phyloP scores from a whole-genome alignment of 2,888 invertebrate species.

The Hartigia nigra region DNA sequence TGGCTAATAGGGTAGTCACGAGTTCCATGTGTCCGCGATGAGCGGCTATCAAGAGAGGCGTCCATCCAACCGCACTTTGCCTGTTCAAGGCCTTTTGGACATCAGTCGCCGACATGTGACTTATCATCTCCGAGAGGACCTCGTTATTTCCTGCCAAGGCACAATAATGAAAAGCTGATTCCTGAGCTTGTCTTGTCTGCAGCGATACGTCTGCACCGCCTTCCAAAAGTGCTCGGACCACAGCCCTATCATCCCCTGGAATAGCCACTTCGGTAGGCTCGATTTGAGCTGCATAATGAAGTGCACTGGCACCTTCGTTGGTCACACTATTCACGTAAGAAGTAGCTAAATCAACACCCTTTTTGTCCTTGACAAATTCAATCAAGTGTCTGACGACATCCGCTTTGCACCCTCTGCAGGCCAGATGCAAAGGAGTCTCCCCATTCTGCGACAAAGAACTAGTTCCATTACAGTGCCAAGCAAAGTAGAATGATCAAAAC shows the following conservation, averaged over 20 bases:
- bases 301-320: conserved; percentile 91
- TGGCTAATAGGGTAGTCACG: conserved; percentile 87
- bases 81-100: conserved; percentile 95
- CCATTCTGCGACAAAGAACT: conserved; percentile 74
- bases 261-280: conserved; percentile 81
- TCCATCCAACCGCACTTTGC: conserved; percentile 96
- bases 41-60: conserved; percentile 95
- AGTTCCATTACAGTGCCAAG: neutral
- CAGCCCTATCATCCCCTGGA: conserved; percentile 83
- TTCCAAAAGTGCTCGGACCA: conserved; percentile 89
- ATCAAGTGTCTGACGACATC: conserved; percentile 90
- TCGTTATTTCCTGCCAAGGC: conserved; percentile 96
- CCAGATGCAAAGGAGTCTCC: conserved; percentile 96
- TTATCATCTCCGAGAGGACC: conserved; percentile 92
- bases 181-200: conserved; percentile 86
- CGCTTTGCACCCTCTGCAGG: conserved; percentile 86
- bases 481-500: conserved; percentile 18
- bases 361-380: conserved; percentile 80
- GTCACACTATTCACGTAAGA: conserved; percentile 89
- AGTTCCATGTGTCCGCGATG: conserved; percentile 95
- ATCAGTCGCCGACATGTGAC: conserved; percentile 88
- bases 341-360: conserved; percentile 82
- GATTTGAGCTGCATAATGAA: conserved; percentile 95
- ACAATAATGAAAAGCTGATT: conserved; percentile 96
- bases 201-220: conserved; percentile 91